Evolutionary conservation across 2,113 vertebrate genomes (phyloP).

Genomic region (Callorhinus ursinus): DNA sequence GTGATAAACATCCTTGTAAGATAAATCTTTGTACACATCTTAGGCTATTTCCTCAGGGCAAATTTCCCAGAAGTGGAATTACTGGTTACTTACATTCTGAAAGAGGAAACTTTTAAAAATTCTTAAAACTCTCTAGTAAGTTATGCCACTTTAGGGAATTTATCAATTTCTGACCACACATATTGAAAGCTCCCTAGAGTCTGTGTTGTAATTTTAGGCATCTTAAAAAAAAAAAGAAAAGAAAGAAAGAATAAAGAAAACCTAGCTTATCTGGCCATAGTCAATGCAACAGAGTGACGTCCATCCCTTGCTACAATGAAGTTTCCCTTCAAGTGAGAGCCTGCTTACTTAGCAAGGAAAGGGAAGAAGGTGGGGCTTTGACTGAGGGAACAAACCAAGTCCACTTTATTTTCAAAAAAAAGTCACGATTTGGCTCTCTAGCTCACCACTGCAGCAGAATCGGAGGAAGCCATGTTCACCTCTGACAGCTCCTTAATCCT

Average conservation of each 20-base stretch:
- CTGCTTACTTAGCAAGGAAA: neutral
- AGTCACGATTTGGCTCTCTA: neutral
- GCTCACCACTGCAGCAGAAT: neutral
- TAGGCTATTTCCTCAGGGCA: neutral
- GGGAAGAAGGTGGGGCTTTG: neutral
- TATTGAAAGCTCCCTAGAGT: neutral
- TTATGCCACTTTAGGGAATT: neutral
- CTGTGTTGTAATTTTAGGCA: neutral
- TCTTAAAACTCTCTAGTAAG: neutral
- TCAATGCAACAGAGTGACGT: neutral
- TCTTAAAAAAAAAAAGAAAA: neutral
- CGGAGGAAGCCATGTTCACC: neutral
- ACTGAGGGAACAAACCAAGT: neutral
- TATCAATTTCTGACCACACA: neutral
- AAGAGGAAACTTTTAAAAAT: neutral
- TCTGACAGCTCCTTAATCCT: neutral
- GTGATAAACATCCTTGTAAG: neutral
- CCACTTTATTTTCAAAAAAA: neutral
- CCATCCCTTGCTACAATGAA: neutral
- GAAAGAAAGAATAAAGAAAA: neutral
- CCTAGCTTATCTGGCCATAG: neutral
- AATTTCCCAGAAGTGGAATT: slow-evolving; percentile 29
- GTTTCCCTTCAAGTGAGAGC: neutral
- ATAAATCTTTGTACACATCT: neutral
- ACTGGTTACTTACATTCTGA: neutral